Conservation (phyloP, 2,888 invertebrate species). For the Cheilosia soror region DNA sequence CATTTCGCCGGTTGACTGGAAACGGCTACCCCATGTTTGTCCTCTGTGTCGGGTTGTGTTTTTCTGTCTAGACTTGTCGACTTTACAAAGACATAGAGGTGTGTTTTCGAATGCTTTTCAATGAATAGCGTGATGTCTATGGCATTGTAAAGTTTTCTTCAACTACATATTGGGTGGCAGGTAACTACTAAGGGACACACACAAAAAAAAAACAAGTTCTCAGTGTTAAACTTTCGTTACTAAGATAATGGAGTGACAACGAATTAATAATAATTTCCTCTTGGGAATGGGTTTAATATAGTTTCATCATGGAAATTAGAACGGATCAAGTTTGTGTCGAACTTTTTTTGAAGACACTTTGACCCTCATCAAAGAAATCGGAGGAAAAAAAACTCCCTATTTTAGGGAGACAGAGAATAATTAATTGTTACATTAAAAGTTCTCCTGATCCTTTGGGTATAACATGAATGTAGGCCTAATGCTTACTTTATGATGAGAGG, state of each 20-base stretch:
- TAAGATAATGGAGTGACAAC: slow-evolving; percentile 3
- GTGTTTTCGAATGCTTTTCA: background rate
- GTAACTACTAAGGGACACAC: too few relatives aligned
- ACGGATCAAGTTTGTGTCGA: slow-evolving; percentile 13
- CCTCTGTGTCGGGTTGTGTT: slow-evolving; percentile 1
- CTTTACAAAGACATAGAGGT: slow-evolving; percentile 28
- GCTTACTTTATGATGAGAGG: background rate
- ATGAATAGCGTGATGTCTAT: slow-evolving; percentile 16
- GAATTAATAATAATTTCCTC: background rate
- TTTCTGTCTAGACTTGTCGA: slow-evolving; percentile 57
- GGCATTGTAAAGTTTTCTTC: background rate
- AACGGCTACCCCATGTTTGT: background rate
- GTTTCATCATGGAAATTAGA: slow-evolving; percentile 2
- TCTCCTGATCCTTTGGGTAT: background rate
- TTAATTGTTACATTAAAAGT: slow-evolving; percentile 19
- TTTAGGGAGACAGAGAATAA: background rate
- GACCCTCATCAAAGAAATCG: background rate
- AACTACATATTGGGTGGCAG: background rate
- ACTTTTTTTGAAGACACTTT: slow-evolving; percentile 21
- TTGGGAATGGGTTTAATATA: background rate
- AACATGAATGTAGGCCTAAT: background rate
- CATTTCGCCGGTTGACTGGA: slow-evolving; percentile 62
- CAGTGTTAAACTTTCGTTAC: background rate
- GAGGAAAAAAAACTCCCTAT: background rate
- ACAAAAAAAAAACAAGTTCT: background rate